Base-by-base conservation (phyloP, 1,140 invertebrate species). In the Ganaspis sp. region DNA sequence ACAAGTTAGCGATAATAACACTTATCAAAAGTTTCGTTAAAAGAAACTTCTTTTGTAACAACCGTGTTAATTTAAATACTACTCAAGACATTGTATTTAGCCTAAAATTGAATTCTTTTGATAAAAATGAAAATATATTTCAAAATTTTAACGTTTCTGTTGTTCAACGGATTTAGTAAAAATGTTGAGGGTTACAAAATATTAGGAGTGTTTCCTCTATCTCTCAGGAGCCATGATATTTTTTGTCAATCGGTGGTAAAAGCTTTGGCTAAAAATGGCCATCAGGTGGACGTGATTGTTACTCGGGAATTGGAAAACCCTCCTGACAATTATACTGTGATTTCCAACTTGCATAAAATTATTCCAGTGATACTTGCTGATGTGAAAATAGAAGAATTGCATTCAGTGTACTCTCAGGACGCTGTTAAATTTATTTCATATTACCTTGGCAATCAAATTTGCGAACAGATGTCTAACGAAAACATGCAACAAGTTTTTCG, bases 191-290 rank as follows among this genome's bases (percentile, higher is more conserved):
- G 45, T 8, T 49, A 49, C 17, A 49, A n/a, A 75, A 89, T 91
- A 70, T 77, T 91, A 19, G 86, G 76, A 49, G 73, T 90, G 9
- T 85, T 89, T 70, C 88, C 89, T 23, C 74, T 84, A 17, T 86
- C 87, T 5, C 85, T 83, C 0, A 82, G 75, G 1, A 90, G 89
- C 78, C 89, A 92, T 77, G 86, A 88, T 69, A 70, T 86, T 19
- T 81, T 89, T 2, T 89, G 88, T 78, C 76, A 86, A 42, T 80
- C 89, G 21, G 45, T 92, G 2, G 87, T 88, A 4, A 74, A 85
- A 75, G 87, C 87, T 71, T 77, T 93, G 42, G 84, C 82, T 0
- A 87, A 82, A 40, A 81, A 87, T 72, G 91, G 91, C 8, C 92
- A 92, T 79, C 80, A 91, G 58, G 80, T 92, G 0, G 45, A 83